Evolutionary conservation across 2,888 invertebrate species (phyloP), one percentile per base, ranked within the genome.

Genomic region (Philonicus albiceps): DNA sequence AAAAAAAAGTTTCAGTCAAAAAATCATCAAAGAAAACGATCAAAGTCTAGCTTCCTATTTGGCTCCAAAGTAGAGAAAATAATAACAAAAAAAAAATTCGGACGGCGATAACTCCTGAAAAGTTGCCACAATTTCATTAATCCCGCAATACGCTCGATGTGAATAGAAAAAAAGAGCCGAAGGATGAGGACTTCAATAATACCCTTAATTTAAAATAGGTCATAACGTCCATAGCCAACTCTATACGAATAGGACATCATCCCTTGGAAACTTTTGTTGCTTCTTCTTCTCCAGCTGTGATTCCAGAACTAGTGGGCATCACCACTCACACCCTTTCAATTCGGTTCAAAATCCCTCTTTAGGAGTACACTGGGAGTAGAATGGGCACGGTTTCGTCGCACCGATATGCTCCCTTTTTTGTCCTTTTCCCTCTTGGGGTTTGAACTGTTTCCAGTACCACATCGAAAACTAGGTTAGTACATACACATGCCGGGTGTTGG

Each of bases 381-480:
- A 22, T 22, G 64, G 64, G n/a, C 1, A 53, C 16, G n/a, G 64
- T 27, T 64, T 64, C 22, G 64, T 64, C 64, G 64, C 64, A 64
- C 19, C 64, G 64, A 64, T 16, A 43, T 27, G 27, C 7, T 64
- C 64, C 64, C 64, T 64, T 64, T 64, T 64, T 64, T 64, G 64
- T 64, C 64, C 22, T 8, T 64, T 64, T 64, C 64, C 64, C 64
- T 1, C 64, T 64, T 11, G 22, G 1, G 19, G 19, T 22, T 64
- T 64, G 64, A 27, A 64, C 22, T 3, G 13, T 3, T 22, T 81
- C 55, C 55, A 81, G 31, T 19, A 64, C 64, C 31, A 34, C 55
- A 55, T 81, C 81, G 27, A 30, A 55, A 81, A 81, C 81, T 81
- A n/a, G 55, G 81, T 81, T 81, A 81, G 81, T 64, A 81, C 22